Conservation (phyloP, 2,113 vertebrate species). For the Rhinoderma darwinii region DNA sequence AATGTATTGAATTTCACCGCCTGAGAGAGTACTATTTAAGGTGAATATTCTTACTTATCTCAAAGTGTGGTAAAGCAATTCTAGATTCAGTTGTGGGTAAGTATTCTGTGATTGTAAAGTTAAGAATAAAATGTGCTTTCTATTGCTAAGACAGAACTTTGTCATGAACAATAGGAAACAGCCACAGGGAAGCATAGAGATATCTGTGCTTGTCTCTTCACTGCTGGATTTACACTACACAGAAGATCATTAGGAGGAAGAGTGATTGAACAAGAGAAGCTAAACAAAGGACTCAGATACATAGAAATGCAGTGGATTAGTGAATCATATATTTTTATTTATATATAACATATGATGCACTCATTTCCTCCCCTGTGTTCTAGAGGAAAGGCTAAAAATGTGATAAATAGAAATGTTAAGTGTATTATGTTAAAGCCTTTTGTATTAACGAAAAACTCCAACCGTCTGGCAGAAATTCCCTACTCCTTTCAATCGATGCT, state of each 20-base stretch:
- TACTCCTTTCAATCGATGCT: conserved; percentile 85
- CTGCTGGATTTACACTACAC: conserved; percentile 55
- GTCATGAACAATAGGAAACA: conserved; percentile 50
- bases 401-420: conserved; percentile 56
- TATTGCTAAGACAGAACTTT: conserved; percentile 61
- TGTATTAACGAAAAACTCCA: conserved; percentile 83
- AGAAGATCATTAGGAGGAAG: conserved; percentile 61
- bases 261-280: conserved; percentile 45
- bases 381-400: conserved; percentile 67
- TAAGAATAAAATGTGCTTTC: conserved; percentile 53
- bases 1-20: background rate
- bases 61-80: background rate
- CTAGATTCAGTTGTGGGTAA: conserved; percentile 13
- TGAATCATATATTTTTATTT: conserved; percentile 21
- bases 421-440: conserved; percentile 82
- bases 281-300: conserved; percentile 53
- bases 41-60: background rate
- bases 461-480: conserved; percentile 82
- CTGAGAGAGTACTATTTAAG: background rate
- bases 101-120: conserved; percentile 60
- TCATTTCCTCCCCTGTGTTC: conserved; percentile 43
- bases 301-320: conserved; percentile 44
- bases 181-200: conserved; percentile 60
- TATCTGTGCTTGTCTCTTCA: conserved; percentile 48
- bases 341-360: conserved; percentile 12